Conservation (phyloP, 35 echinoderm and acorn worm species). For the Patiria miniata region DNA sequence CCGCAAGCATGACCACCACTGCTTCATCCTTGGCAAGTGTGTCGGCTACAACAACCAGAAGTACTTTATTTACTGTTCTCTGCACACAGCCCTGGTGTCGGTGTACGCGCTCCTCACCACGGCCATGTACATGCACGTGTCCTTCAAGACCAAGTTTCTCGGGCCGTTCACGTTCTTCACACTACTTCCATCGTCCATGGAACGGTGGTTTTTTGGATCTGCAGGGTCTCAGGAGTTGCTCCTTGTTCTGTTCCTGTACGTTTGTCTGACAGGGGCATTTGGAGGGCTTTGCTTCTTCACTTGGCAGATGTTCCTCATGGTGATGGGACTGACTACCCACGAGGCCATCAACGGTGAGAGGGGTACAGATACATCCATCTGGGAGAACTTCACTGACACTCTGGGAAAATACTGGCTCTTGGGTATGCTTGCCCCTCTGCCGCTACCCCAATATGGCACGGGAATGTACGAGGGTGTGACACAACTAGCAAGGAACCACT, state of each 20-base stretch:
- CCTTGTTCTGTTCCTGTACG: slow-evolving; percentile 43
- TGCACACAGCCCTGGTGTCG: slow-evolving; percentile 17
- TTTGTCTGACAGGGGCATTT: slow-evolving; percentile 33
- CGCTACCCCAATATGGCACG: slow-evolving; percentile 53
- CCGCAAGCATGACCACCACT: slow-evolving; percentile 66
- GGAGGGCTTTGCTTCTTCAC: slow-evolving; percentile 38
- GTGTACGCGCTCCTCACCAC: slow-evolving; percentile 44
- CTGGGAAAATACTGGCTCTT: slow-evolving; percentile 66
- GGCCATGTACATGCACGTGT: slow-evolving; percentile 42
- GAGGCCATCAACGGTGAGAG: slow-evolving; percentile 44
- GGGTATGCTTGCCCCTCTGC: slow-evolving; percentile 52
- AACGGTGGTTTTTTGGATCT: slow-evolving; percentile 3
- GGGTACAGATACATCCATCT: slow-evolving; percentile 24
- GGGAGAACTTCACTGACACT: slow-evolving; percentile 46
- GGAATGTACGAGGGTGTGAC: slow-evolving; percentile 31
- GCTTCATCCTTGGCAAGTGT: slow-evolving; percentile 56
- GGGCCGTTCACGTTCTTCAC: slow-evolving; percentile 60
- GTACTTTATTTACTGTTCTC: slow-evolving; percentile 60
- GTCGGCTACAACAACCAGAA: slow-evolving; percentile 81
- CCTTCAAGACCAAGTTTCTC: slow-evolving; percentile 37
- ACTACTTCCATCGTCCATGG: slow-evolving; percentile 33
- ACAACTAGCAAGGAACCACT: neutral
- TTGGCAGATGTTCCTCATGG: slow-evolving; percentile 41
- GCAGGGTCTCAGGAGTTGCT: slow-evolving; percentile 6
- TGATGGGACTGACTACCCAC: slow-evolving; percentile 37